A percentile compares a stretch with the other conserved stretches of the same genome.
These are phyloP conservation scores for Colossoma macropomum DNA, from an alignment of 2,113 vertebrate species.

Conservation along the genomic window DNA sequence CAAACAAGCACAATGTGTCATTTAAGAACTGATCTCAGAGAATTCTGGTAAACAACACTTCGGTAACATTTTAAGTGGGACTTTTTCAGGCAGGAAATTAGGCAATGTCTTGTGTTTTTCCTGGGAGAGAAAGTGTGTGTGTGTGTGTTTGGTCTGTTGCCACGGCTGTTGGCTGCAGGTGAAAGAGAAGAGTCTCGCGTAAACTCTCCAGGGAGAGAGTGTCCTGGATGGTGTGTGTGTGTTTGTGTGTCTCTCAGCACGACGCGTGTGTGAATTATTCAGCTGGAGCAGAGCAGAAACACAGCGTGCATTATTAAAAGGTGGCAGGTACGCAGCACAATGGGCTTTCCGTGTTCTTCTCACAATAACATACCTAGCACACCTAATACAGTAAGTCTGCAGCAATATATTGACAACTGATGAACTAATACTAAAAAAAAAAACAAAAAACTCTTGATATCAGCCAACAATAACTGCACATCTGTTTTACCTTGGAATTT, in stretches of 20 bases:
- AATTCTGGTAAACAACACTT: neutral
- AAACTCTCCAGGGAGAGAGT: conserved; percentile 16
- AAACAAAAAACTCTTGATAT: neutral
- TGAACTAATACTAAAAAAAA: too few species aligned
- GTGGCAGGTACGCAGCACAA: conserved; percentile 3
- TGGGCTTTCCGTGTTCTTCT: neutral
- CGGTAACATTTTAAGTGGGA: neutral
- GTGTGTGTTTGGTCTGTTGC: conserved; percentile 21
- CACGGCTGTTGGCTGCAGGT: conserved; percentile 30
- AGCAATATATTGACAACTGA: too few species aligned
- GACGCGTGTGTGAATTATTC: conserved; percentile 41
- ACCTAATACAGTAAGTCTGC: neutral
- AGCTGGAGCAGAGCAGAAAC: neutral
- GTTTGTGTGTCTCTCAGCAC: neutral
- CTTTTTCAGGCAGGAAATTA: neutral
- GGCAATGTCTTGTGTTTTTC: conserved; percentile 4
- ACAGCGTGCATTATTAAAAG: conserved; percentile 19
- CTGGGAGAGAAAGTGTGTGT: neutral
- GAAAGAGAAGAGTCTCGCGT: conserved; percentile 62
- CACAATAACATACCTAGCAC: neutral
- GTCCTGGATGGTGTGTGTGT: conserved; percentile 12
- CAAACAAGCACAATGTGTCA: neutral
- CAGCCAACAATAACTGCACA: too few species aligned
- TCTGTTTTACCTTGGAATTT: too few species aligned
- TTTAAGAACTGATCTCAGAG: neutral